Evolutionary conservation across 2,888 invertebrate genomes (phyloP).

Genomic region (Urechis unicinctus): DNA sequence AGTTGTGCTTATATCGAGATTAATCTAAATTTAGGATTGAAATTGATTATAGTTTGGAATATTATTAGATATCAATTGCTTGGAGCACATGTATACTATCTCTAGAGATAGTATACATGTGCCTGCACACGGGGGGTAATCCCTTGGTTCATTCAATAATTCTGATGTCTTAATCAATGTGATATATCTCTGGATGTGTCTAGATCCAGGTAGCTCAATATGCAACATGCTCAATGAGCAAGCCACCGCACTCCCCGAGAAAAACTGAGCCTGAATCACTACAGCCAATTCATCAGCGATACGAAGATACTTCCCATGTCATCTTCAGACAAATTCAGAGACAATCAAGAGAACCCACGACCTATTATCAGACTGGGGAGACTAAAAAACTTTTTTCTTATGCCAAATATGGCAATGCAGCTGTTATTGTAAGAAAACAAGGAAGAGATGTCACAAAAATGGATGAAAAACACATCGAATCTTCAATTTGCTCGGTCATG

Average conservation of each 20-base stretch:
- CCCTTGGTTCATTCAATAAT: too few relatives aligned
- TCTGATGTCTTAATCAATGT: too few relatives aligned
- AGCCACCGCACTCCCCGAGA: not conserved
- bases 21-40: too few relatives aligned
- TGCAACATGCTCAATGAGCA: too few relatives aligned
- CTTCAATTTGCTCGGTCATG: constrained; percentile 18
- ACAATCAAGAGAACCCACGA: constrained; percentile 2
- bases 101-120: too few relatives aligned
- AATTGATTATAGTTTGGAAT: too few relatives aligned
- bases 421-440: constrained; percentile 22
- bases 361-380: constrained; percentile 11
- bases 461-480: constrained; percentile 15
- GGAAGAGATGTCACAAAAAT: constrained; percentile 17
- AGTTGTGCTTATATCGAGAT: too few relatives aligned
- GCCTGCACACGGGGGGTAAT: too few relatives aligned
- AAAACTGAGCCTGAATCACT: constrained; percentile 25
- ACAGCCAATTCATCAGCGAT: constrained; percentile 39
- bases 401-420: constrained; percentile 31
- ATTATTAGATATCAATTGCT: too few relatives aligned
- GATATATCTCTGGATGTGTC: too few relatives aligned
- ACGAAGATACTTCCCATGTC: constrained; percentile 40
- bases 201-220: too few relatives aligned
- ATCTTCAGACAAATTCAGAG: constrained; percentile 40
- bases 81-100: too few relatives aligned
- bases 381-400: constrained; percentile 14